These are phyloP conservation scores for Barnardius zonarius DNA, from an alignment of 2,113 vertebrate species.

Conservation along the genomic window DNA sequence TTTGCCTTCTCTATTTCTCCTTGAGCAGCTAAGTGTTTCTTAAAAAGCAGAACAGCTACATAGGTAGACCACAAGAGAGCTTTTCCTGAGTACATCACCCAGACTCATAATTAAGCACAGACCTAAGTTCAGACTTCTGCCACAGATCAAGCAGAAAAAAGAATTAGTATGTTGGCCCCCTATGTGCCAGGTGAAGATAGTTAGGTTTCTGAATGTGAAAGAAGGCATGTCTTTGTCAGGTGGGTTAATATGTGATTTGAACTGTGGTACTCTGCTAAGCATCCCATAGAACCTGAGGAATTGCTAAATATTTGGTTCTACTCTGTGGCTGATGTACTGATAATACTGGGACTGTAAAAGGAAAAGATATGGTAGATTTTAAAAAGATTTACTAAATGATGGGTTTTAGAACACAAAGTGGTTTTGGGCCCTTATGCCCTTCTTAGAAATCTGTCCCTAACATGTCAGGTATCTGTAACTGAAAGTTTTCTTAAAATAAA, in stretches of 20 bases:
- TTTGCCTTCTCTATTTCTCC: not conserved
- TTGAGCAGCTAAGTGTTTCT: not conserved
- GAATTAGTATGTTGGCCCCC: accelerated
- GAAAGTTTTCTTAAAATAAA: not conserved
- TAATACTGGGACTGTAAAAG: not conserved
- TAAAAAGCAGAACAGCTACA: not conserved
- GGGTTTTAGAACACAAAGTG: not conserved
- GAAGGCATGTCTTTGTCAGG: not conserved
- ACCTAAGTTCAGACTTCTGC: not conserved
- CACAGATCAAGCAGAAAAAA: not conserved
- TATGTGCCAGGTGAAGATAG: not conserved
- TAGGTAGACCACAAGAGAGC: not conserved
- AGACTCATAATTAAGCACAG: not conserved
- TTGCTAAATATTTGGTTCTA: not conserved
- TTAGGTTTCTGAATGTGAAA: not conserved
- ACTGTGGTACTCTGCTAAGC: not conserved
- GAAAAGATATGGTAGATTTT: not conserved
- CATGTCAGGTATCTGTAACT: not conserved
- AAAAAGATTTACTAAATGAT: not conserved
- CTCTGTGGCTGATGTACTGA: not conserved
- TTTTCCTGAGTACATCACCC: not conserved
- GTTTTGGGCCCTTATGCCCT: not conserved
- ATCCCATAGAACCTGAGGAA: not conserved
- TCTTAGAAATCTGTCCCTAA: not conserved
- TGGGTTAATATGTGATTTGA: not conserved